These are phyloP conservation scores for Aleadryas rufinucha DNA, from an alignment of 2,113 vertebrate genomes.

Conservation along the genomic window DNA sequence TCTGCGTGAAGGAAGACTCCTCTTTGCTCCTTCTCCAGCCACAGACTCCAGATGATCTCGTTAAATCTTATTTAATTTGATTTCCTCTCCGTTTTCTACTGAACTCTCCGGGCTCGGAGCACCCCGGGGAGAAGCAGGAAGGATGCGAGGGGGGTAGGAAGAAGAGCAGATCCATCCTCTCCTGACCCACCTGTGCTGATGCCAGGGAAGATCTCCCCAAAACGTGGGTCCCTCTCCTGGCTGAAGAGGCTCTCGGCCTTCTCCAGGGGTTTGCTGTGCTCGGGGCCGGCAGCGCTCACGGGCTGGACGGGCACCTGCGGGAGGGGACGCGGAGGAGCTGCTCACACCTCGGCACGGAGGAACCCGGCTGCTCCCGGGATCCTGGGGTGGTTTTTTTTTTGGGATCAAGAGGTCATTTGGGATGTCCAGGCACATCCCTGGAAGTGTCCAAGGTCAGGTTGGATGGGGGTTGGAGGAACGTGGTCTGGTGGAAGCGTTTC, in stretches of 20 bases:
- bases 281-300: background rate
- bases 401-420: rapidly evolving
- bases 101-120: background rate
- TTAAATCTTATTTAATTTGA: background rate
- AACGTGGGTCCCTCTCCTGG: background rate
- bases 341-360: background rate
- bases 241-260: background rate
- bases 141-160: background rate
- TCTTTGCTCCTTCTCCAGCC: background rate
- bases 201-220: background rate
- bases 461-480: background rate
- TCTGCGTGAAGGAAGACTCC: background rate
- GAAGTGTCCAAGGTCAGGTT: background rate
- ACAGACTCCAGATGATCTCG: background rate
- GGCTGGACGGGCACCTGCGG: background rate
- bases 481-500: background rate
- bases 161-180: background rate
- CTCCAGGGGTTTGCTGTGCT: conserved; percentile 1
- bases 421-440: background rate
- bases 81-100: background rate
- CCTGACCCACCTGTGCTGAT: background rate
- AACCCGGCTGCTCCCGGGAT: rapidly evolving
- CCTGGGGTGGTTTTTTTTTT: rapidly evolving
- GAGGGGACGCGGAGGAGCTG: rapidly evolving
- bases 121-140: background rate